phyloP scores from a whole-genome alignment of 1,140 invertebrate genomes.

The Ditylenchus dipsaci region DNA sequence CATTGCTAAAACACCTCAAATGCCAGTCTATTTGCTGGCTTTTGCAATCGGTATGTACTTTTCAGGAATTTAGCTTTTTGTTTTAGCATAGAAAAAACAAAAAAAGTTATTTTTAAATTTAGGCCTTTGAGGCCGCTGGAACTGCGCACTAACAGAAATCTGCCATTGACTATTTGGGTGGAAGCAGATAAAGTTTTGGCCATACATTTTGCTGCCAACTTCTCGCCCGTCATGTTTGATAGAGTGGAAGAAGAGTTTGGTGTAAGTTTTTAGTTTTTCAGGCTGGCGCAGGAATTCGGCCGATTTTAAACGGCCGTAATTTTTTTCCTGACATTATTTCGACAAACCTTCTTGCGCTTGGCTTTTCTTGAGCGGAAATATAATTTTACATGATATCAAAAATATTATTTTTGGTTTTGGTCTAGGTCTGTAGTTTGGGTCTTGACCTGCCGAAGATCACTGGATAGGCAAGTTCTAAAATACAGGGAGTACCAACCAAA shows the following conservation, averaged over 20 bases:
- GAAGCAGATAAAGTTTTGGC: constrained; percentile 31
- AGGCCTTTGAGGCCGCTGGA: constrained; percentile 45
- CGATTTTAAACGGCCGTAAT: too few species aligned
- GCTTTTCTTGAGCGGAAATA: too few species aligned
- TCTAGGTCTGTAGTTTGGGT: too few species aligned
- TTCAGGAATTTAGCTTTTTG: constrained; percentile 32
- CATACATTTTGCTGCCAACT: constrained; percentile 49
- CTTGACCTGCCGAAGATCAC: too few species aligned
- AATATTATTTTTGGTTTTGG: too few species aligned
- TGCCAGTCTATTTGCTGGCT: constrained; percentile 62
- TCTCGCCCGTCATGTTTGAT: constrained; percentile 54
- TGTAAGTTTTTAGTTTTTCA: constrained; percentile 8
- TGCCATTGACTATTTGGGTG: constrained; percentile 53
- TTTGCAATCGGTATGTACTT: constrained; percentile 60
- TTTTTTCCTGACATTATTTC: constrained; percentile 8
- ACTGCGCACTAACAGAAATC: constrained; percentile 38
- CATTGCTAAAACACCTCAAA: constrained; percentile 59
- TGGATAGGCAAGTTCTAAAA: too few species aligned
- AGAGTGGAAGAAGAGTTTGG: constrained; percentile 49
- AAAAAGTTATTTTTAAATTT: constrained; percentile 1
- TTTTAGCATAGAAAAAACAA: too few species aligned
- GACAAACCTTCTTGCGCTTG: too few species aligned
- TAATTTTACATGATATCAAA: too few species aligned
- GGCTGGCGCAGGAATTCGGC: too few species aligned
- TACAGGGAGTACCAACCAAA: too few species aligned